Conservation (phyloP, 2,797 vertebrate genomes). For the Gymnodraco acuticeps region DNA sequence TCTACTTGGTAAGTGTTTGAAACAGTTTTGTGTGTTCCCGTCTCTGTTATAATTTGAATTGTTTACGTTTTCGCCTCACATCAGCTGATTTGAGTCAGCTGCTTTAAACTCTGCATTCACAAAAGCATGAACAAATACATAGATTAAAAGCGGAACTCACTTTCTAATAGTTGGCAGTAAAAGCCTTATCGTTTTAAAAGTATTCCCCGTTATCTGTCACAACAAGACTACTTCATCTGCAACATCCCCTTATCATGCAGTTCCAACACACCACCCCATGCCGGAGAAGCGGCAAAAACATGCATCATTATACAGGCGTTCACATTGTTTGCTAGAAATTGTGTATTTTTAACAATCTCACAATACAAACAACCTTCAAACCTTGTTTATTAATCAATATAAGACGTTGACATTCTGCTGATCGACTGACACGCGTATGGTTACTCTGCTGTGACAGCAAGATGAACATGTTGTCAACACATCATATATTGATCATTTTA, state of each 20-base stretch:
- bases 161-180: conserved; percentile 44
- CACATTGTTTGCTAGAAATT: background rate
- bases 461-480: conserved; percentile 8
- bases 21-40: background rate
- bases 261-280: conserved; percentile 25
- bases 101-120: background rate
- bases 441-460: background rate
- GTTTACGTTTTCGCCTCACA: background rate
- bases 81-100: conserved; percentile 26
- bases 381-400: background rate
- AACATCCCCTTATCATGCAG: conserved; percentile 63
- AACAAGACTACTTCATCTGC: conserved; percentile 41
- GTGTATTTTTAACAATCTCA: background rate
- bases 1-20: conserved; percentile 90
- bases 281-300: background rate
- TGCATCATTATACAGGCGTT: background rate
- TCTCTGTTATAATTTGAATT: background rate
- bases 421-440: background rate
- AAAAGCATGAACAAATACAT: background rate
- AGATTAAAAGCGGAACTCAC: conserved; percentile 10
- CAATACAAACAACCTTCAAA: background rate
- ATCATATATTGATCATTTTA: conserved; percentile 36
- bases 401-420: background rate
- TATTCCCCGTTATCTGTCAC: conserved; percentile 54
- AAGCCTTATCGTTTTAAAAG: conserved; percentile 53